Conservation (phyloP, 2,113 vertebrate genomes). For the Rhynchomys soricoides region DNA sequence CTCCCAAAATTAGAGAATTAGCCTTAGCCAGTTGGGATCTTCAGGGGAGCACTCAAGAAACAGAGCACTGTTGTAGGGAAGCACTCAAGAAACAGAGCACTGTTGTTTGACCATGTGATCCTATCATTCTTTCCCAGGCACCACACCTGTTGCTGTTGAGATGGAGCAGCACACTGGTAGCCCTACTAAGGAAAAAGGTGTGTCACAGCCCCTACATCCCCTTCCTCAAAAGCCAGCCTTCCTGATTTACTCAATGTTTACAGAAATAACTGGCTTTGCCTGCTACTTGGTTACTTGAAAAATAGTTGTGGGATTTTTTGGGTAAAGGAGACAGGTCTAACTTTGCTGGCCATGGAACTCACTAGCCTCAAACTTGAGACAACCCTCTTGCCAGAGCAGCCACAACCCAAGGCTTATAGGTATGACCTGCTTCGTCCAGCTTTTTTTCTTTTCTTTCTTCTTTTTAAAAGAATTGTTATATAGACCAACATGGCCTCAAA, state of each 20-base stretch:
- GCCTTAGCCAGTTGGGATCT: neutral
- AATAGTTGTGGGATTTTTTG: neutral
- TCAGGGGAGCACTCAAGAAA: neutral
- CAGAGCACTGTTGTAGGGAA: neutral
- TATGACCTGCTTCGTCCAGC: neutral
- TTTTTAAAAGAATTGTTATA: neutral
- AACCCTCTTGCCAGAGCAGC: no score
- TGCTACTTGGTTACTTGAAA: slow-evolving; percentile 5
- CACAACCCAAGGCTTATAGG: neutral
- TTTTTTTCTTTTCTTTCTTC: neutral
- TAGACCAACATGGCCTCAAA: no score
- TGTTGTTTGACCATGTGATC: slow-evolving; percentile 2
- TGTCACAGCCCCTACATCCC: neutral
- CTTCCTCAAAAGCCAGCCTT: neutral
- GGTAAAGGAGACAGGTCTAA: neutral
- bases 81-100: neutral
- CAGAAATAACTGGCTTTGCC: slow-evolving; percentile 7
- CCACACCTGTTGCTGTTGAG: slow-evolving; percentile 50
- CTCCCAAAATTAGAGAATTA: neutral
- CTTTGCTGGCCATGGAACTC: neutral
- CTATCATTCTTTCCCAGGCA: slow-evolving; percentile 51
- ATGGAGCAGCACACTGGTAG: slow-evolving; percentile 37
- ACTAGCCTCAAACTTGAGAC: neutral
- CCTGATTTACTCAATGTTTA: neutral
- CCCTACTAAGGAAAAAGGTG: slow-evolving; percentile 38